A percentile compares a stretch with the other conserved stretches of the same genome.
These are phyloP conservation scores for Gephyroberyx darwinii DNA, from an alignment of 2,797 vertebrate species.

Conservation along the genomic window DNA sequence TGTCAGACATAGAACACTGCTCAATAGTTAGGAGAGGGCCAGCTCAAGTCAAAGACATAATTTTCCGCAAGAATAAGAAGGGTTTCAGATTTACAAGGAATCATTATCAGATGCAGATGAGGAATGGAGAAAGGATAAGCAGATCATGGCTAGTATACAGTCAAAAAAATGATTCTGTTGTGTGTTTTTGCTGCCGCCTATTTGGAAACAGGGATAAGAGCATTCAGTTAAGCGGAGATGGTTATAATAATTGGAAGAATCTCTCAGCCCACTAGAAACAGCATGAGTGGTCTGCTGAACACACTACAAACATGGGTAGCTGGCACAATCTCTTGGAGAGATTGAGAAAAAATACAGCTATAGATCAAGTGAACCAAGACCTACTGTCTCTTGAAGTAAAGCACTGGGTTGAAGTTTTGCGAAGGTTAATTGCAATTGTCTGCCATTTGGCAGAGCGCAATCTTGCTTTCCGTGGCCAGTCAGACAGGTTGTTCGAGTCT, in stretches of 20 bases:
- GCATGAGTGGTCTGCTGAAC: slow-evolving; percentile 15
- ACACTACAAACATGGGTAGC: slow-evolving; percentile 20
- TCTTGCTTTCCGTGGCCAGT: slow-evolving; percentile 28
- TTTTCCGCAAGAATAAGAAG: no score
- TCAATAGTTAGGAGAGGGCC: no score
- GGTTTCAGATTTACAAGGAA: background rate
- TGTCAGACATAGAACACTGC: no score
- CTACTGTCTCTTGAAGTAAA: slow-evolving; percentile 25
- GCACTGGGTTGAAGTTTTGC: slow-evolving; percentile 23
- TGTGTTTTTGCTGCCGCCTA: slow-evolving; percentile 32
- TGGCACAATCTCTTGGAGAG: slow-evolving; percentile 16
- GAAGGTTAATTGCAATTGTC: slow-evolving; percentile 26
- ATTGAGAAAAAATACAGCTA: slow-evolving; percentile 24
- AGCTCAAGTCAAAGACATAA: no score
- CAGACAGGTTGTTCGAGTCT: slow-evolving; percentile 2
- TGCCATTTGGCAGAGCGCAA: slow-evolving; percentile 36
- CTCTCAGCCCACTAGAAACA: slow-evolving; percentile 9
- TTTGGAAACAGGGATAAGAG: background rate
- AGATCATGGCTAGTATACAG: slow-evolving; percentile 12
- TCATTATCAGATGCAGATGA: background rate
- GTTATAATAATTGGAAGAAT: slow-evolving; percentile 26
- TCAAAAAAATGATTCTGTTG: slow-evolving; percentile 6
- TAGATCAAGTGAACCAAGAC: slow-evolving; percentile 25
- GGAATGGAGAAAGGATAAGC: background rate
- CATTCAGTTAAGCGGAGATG: slow-evolving; percentile 7